These are phyloP conservation scores for Fulmarus glacialis DNA, from an alignment of 2,113 vertebrate genomes.

Conservation along the genomic window DNA sequence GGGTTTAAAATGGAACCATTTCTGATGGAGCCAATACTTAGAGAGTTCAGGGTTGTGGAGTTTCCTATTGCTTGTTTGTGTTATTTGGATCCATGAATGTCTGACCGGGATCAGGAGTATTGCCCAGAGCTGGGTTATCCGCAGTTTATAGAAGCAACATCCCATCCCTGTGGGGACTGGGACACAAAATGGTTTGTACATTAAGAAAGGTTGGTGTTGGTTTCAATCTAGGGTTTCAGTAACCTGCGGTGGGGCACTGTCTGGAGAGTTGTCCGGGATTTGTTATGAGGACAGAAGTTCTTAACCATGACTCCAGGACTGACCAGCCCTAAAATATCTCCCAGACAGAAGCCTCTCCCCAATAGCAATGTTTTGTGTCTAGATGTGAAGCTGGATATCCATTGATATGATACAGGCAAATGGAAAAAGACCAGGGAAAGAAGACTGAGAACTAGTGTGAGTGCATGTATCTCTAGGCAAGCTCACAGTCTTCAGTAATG, in stretches of 20 bases:
- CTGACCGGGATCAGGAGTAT: background rate
- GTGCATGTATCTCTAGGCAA: rapidly evolving
- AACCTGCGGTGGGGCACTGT: background rate
- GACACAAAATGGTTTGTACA: background rate
- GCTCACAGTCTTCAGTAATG: background rate
- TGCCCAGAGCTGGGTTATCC: background rate
- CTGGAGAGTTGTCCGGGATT: background rate
- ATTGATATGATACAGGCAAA: background rate
- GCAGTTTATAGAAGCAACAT: background rate
- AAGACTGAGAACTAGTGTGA: background rate
- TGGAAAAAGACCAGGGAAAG: background rate
- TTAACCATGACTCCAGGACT: background rate
- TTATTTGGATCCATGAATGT: background rate
- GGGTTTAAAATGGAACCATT: background rate
- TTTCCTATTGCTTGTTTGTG: background rate
- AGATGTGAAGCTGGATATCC: background rate
- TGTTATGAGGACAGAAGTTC: background rate
- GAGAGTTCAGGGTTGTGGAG: rapidly evolving
- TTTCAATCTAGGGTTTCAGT: background rate
- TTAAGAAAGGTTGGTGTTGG: background rate
- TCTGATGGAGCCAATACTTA: background rate
- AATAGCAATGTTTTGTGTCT: background rate
- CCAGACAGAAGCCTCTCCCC: background rate
- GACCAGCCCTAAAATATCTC: background rate
- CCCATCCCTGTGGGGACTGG: background rate